Evolutionary conservation across 2,113 vertebrate species (phyloP).

Genomic region (Strix aluco): DNA sequence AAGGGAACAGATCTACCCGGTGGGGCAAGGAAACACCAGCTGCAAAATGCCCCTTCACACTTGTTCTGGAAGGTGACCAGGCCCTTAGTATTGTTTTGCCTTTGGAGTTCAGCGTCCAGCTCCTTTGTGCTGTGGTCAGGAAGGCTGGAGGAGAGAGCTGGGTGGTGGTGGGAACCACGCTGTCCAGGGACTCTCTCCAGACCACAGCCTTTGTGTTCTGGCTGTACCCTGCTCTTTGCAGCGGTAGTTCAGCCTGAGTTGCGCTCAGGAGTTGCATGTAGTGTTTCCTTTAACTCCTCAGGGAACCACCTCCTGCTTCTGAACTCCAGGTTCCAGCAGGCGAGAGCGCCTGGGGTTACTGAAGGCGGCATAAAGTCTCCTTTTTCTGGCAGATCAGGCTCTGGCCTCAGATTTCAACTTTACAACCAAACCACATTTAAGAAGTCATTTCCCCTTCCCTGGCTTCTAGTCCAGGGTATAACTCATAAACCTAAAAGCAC

Average conservation of each 20-base stretch:
- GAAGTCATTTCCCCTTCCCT: background rate
- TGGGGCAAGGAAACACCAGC: background rate
- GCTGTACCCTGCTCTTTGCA: background rate
- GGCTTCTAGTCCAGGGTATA: background rate
- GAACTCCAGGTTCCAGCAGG: background rate
- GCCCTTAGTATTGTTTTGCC: background rate
- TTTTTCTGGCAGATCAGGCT: background rate
- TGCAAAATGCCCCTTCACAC: background rate
- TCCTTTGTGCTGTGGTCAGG: background rate
- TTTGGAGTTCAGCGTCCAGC: background rate
- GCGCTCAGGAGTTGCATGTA: rapidly evolving
- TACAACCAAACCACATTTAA: background rate
- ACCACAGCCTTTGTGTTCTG: background rate
- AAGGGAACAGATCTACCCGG: background rate
- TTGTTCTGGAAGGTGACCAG: background rate
- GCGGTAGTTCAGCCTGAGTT: background rate
- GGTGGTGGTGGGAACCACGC: background rate
- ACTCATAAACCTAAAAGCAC: background rate
- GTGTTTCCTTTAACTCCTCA: background rate
- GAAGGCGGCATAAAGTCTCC: background rate
- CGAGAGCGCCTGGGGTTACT: background rate
- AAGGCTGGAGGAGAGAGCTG: background rate
- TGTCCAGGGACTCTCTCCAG: background rate
- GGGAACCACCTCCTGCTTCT: background rate
- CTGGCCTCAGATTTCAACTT: background rate